Evolutionary conservation across 2,113 vertebrate species (phyloP).

Genomic region (Sceloporus tristichus): DNA sequence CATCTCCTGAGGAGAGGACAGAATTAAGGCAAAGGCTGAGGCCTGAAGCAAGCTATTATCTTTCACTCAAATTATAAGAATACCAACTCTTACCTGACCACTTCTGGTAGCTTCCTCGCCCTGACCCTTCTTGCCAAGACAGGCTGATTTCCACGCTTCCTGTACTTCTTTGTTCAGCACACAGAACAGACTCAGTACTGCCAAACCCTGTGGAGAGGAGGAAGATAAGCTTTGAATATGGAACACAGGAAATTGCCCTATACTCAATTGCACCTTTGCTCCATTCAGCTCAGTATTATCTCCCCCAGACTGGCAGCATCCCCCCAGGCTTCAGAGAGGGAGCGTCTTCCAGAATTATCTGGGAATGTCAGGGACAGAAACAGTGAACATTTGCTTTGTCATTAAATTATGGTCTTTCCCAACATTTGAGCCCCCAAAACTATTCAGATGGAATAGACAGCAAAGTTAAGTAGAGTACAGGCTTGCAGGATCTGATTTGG

Average conservation of each 20-base stretch:
- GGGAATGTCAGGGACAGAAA: not conserved
- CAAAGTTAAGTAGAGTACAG: not conserved
- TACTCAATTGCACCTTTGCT: not conserved
- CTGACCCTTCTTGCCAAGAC: conserved; percentile 88
- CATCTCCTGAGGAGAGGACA: not conserved
- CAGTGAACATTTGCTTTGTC: not conserved
- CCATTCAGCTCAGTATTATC: not conserved
- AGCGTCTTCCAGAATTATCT: not conserved
- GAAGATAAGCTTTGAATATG: not conserved
- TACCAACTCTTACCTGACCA: conserved; percentile 78
- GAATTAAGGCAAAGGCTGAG: not conserved
- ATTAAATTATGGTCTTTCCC: not conserved
- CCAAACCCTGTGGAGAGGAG: conserved; percentile 83
- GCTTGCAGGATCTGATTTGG: not conserved
- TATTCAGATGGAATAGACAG: not conserved
- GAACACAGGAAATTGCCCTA: not conserved
- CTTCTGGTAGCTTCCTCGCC: conserved; percentile 86
- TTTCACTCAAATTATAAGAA: not conserved
- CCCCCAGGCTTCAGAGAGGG: not conserved
- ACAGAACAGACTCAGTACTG: conserved; percentile 91
- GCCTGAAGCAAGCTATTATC: not conserved
- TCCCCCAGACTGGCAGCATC: not conserved
- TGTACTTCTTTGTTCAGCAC: conserved; percentile 90
- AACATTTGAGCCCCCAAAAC: not conserved
- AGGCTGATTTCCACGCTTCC: conserved; percentile 92